phyloP scores from a whole-genome alignment of 1,140 invertebrate species.

The Ceratina australensis region DNA sequence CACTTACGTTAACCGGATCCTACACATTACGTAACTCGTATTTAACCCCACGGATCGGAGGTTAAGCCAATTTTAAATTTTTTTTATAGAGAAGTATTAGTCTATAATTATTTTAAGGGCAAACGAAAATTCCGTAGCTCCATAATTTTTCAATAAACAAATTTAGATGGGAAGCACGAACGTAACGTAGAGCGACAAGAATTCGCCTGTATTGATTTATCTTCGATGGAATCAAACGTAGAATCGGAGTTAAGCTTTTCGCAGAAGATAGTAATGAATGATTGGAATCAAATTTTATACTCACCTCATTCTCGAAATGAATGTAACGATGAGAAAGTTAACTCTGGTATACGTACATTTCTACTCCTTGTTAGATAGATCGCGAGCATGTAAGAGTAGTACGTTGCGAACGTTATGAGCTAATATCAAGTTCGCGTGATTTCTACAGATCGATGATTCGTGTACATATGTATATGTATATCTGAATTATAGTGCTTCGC shows the following conservation, averaged over 20 bases:
- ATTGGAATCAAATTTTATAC: neutral
- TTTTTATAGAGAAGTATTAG: neutral
- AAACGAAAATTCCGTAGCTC: neutral
- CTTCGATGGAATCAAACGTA: neutral
- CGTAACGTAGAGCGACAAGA: neutral
- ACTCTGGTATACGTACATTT: neutral
- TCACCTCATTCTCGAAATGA: neutral
- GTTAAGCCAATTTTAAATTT: constrained; percentile 20
- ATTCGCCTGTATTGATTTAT: neutral
- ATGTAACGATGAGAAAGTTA: neutral
- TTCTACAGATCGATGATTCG: neutral
- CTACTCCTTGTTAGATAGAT: neutral
- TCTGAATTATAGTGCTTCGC: neutral
- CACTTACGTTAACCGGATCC: neutral
- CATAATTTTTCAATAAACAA: neutral
- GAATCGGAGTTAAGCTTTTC: too few species aligned
- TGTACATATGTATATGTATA: neutral
- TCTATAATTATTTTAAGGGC: neutral
- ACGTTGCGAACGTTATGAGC: neutral
- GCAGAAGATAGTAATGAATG: neutral
- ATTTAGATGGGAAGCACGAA: neutral
- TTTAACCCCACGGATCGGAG: constrained; percentile 2
- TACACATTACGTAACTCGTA: constrained; percentile 5
- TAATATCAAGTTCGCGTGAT: neutral
- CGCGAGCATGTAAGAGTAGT: neutral